phyloP scores from a whole-genome alignment of 2,888 invertebrate species.

The Pammene fasciana region DNA sequence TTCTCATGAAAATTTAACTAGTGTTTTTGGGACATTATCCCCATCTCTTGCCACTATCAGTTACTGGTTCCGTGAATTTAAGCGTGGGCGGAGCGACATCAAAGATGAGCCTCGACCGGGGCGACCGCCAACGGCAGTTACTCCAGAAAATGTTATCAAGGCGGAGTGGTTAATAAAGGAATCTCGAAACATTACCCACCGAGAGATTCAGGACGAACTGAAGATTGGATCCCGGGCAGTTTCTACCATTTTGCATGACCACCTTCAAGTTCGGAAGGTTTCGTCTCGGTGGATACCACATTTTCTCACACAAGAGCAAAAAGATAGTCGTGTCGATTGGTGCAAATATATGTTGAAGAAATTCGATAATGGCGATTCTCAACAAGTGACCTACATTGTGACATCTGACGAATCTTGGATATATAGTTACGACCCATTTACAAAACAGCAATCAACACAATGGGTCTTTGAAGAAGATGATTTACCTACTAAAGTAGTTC shows the following conservation, averaged over 20 bases:
- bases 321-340: slow-evolving; percentile 13
- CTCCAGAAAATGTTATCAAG: background rate
- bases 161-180: background rate
- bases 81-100: slow-evolving; percentile 9
- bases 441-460: slow-evolving; percentile 11
- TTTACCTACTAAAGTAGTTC: slow-evolving; percentile 12
- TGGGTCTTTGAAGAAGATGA: slow-evolving; percentile 21
- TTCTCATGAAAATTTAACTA: slow-evolving; percentile 1
- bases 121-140: slow-evolving; percentile 2
- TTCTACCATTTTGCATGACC: slow-evolving; percentile 5
- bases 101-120: background rate
- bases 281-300: slow-evolving; percentile 19
- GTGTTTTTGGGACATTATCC: slow-evolving; percentile 3
- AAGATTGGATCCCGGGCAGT: slow-evolving; percentile 12
- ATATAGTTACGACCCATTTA: slow-evolving; percentile 17
- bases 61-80: slow-evolving; percentile 13
- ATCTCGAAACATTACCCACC: too few species aligned
- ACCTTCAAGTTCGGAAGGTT: slow-evolving; percentile 11
- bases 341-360: slow-evolving; percentile 23
- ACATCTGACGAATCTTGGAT: slow-evolving; percentile 18
- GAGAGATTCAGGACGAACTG: background rate
- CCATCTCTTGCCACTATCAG: slow-evolving; percentile 12
- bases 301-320: slow-evolving; percentile 9
- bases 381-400: slow-evolving; percentile 26
- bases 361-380: slow-evolving; percentile 9